Evolutionary conservation across 2,113 vertebrate genomes (phyloP).

Genomic region (Chloropsis hardwickii): DNA sequence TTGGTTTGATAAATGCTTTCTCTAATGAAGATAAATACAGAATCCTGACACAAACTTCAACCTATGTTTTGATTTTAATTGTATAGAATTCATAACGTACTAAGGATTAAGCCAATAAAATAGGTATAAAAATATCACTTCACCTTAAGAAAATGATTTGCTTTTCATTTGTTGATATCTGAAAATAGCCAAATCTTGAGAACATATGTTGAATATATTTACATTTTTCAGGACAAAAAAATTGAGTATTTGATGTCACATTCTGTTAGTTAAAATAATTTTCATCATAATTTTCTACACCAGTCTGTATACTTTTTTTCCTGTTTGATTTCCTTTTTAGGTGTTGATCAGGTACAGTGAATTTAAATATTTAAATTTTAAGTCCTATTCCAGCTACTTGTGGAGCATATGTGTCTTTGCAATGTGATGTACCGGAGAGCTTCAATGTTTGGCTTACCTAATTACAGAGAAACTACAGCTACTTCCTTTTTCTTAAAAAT

Average conservation of each 20-base stretch:
- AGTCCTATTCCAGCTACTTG: not conserved
- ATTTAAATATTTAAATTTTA: not conserved
- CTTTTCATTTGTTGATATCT: not conserved
- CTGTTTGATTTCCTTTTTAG: not conserved
- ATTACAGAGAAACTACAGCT: not conserved
- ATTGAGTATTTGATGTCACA: not conserved
- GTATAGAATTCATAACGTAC: not conserved
- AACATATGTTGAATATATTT: not conserved
- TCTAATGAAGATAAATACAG: not conserved
- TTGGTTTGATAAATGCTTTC: not conserved
- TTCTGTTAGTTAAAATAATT: not conserved
- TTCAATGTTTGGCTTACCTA: not conserved
- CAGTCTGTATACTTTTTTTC: not conserved
- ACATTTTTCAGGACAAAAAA: not conserved
- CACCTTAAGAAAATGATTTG: not conserved
- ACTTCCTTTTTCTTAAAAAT: conserved; percentile 13
- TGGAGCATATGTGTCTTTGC: not conserved
- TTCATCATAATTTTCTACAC: not conserved
- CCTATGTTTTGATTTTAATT: not conserved
- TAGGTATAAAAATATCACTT: not conserved
- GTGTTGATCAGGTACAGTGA: not conserved
- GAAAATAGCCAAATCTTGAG: not conserved
- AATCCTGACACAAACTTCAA: not conserved
- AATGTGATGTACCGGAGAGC: not conserved
- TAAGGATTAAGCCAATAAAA: not conserved